A percentile compares a stretch with the other conserved stretches of the same genome.
Evolutionary conservation across 2,113 vertebrate genomes (phyloP).

Genomic region (Eudorcas thomsonii): DNA sequence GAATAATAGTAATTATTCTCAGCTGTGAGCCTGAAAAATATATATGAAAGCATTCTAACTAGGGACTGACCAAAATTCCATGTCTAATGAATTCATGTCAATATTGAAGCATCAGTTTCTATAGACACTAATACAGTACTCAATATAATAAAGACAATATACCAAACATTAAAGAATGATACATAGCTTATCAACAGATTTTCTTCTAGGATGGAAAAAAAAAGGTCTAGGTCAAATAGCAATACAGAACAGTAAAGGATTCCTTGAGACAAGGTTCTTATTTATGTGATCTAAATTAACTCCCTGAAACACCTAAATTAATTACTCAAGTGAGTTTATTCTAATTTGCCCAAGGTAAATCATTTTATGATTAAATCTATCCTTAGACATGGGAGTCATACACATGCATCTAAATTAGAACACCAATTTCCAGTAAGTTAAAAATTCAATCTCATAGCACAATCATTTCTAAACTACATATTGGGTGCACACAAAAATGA

Average conservation of each 20-base stretch:
- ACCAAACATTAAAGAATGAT: not conserved
- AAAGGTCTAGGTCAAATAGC: not conserved
- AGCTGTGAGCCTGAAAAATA: not conserved
- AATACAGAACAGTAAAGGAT: not conserved
- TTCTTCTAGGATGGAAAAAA: not conserved
- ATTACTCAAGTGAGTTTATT: constrained; percentile 51
- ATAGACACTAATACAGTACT: not conserved
- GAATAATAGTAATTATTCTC: not conserved
- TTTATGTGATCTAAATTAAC: constrained; percentile 42
- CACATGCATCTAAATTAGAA: constrained; percentile 31
- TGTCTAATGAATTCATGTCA: not conserved
- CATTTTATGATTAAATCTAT: constrained; percentile 60
- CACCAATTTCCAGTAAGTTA: constrained; percentile 12
- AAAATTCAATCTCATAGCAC: not conserved
- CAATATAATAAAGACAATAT: not conserved
- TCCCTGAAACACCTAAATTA: constrained; percentile 35
- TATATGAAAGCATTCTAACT: not conserved
- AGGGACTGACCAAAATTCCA: not conserved
- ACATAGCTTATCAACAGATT: not conserved
- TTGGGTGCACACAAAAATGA: not conserved
- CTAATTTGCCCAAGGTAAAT: constrained; percentile 49
- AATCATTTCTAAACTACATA: not conserved
- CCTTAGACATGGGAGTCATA: constrained; percentile 32
- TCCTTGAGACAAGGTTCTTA: constrained; percentile 42
- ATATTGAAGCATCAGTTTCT: not conserved